phyloP scores from a whole-genome alignment of 2,888 invertebrate genomes.

The Atethmia centrago region DNA sequence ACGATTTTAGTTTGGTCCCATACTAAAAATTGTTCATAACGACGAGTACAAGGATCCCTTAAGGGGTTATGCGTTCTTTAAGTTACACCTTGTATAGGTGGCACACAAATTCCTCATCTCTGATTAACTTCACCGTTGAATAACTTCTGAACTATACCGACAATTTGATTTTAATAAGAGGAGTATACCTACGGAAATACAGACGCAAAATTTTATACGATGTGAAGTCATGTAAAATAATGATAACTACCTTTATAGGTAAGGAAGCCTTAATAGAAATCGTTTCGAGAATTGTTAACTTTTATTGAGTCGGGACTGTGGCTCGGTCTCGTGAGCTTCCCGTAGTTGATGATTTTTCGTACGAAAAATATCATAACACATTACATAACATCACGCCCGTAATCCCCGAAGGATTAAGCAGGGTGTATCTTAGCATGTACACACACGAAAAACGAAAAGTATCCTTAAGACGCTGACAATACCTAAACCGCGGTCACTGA shows the following conservation, averaged over 20 bases:
- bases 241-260: slow-evolving; percentile 14
- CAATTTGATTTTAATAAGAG: neutral
- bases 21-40: too few species aligned
- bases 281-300: slow-evolving; percentile 19
- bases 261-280: slow-evolving; percentile 21
- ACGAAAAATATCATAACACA: too few species aligned
- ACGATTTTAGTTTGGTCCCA: too few species aligned
- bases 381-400: too few species aligned
- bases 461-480: too few species aligned
- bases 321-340: neutral
- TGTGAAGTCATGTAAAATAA: slow-evolving; percentile 37
- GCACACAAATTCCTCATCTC: slow-evolving; percentile 4
- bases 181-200: neutral
- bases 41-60: too few species aligned
- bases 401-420: too few species aligned
- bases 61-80: too few species aligned
- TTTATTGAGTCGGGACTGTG: slow-evolving; percentile 8
- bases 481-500: too few species aligned
- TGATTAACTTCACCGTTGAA: slow-evolving; percentile 11
- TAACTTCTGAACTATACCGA: neutral
- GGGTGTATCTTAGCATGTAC: too few species aligned
- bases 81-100: too few species aligned
- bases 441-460: too few species aligned
- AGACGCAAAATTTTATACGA: slow-evolving; percentile 25
- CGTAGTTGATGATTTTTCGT: neutral